Evolutionary conservation across 2,113 vertebrate genomes (phyloP).

Genomic region (Heptranchias perlo): DNA sequence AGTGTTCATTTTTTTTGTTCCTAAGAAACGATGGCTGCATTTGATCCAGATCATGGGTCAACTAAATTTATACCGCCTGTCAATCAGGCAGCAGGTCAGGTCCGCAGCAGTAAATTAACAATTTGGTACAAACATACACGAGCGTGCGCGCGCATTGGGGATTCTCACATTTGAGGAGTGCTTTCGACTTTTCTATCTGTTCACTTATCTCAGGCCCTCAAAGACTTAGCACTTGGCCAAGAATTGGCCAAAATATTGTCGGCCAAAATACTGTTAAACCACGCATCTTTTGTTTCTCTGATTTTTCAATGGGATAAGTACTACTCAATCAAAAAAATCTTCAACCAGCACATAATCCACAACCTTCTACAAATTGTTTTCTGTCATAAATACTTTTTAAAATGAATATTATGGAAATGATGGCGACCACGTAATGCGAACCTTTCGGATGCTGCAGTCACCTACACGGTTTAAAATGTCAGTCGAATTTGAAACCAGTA

Average conservation of each 20-base stretch:
- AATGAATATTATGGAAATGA: neutral
- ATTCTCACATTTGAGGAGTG: neutral
- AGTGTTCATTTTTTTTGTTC: neutral
- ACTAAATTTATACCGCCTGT: neutral
- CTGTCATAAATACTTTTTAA: neutral
- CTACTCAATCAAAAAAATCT: neutral
- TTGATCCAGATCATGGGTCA: conserved; percentile 21
- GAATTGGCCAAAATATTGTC: too few species aligned
- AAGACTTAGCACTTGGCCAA: neutral
- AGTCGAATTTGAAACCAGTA: neutral
- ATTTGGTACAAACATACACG: neutral
- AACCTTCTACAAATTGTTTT: neutral
- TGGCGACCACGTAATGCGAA: neutral
- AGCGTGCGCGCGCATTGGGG: conserved; percentile 18
- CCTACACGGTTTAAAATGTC: neutral
- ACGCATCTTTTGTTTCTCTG: neutral
- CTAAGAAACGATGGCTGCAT: neutral
- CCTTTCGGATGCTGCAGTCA: too few species aligned
- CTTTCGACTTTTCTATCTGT: neutral
- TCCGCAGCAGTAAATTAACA: conserved; percentile 13
- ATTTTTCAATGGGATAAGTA: neutral
- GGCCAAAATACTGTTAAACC: too few species aligned
- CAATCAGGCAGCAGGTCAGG: conserved; percentile 4
- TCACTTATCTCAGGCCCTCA: neutral
- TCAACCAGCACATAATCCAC: neutral